A percentile compares a stretch with the other conserved stretches of the same genome.
Conservation (phyloP, 1,140 invertebrate species). For the Drosophila busckii region DNA sequence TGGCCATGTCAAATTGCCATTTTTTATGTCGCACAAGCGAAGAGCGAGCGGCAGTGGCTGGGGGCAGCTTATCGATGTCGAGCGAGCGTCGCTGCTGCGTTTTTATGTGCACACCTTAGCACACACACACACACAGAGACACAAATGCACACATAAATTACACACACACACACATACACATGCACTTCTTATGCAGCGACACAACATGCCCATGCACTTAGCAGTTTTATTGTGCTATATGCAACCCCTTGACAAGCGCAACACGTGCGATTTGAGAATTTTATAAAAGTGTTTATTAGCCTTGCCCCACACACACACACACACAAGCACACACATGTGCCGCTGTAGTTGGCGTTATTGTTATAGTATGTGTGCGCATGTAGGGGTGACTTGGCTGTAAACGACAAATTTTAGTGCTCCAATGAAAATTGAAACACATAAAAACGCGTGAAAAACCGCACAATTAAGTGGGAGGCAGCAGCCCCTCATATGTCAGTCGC, state of each 20-base stretch:
- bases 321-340: too few species aligned
- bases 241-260: slow-evolving; percentile 66
- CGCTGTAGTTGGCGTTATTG: slow-evolving; percentile 5
- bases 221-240: slow-evolving; percentile 54
- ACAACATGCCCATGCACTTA: slow-evolving; percentile 66
- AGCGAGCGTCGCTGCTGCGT: slow-evolving; percentile 14
- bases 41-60: slow-evolving; percentile 2
- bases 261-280: slow-evolving; percentile 71
- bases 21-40: slow-evolving; percentile 53
- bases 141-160: slow-evolving; percentile 12
- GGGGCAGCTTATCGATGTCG: slow-evolving; percentile 50
- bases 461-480: slow-evolving; percentile 51
- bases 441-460: slow-evolving; percentile 60
- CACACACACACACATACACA: slow-evolving; percentile 5
- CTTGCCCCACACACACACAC: slow-evolving; percentile 31
- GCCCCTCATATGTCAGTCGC: slow-evolving; percentile 9
- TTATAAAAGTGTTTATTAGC: slow-evolving; percentile 73
- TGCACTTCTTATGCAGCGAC: slow-evolving; percentile 14
- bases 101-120: slow-evolving; percentile 56
- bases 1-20: slow-evolving; percentile 54
- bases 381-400: slow-evolving; percentile 34
- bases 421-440: slow-evolving; percentile 70
- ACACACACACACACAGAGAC: slow-evolving; percentile 3
- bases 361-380: slow-evolving; percentile 10
- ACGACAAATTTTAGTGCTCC: slow-evolving; percentile 58